phyloP scores from a whole-genome alignment of 2,888 invertebrate genomes.

The Drosophila aldrichi region DNA sequence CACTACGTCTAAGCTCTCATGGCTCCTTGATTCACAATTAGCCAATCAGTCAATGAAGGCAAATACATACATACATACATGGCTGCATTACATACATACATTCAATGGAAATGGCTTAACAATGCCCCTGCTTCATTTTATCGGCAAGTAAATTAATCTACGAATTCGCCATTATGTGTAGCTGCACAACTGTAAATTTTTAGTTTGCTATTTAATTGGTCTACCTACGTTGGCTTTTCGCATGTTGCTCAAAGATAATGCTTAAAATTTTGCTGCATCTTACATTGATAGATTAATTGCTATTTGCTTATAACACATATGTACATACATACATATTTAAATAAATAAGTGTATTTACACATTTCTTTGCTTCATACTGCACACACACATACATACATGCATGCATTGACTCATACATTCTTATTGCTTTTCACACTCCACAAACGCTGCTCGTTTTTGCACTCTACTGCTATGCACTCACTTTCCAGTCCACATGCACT shows the following conservation, averaged over 20 bases:
- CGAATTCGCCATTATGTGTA: background rate
- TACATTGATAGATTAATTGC: constrained; percentile 5
- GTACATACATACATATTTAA: background rate
- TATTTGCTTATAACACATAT: background rate
- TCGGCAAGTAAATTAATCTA: background rate
- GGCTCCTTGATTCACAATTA: background rate
- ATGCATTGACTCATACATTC: background rate
- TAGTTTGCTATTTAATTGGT: background rate
- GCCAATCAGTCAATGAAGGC: background rate
- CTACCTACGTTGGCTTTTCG: background rate
- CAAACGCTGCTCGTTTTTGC: background rate
- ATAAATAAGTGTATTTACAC: background rate
- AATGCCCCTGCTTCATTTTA: background rate
- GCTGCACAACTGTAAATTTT: background rate
- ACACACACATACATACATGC: background rate
- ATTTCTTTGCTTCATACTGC: background rate
- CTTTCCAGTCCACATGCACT: background rate
- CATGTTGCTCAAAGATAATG: too few species aligned
- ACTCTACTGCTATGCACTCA: background rate
- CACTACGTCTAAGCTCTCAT: background rate
- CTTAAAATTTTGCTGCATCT: background rate
- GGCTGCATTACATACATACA: background rate
- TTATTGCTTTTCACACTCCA: background rate
- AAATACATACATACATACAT: background rate
- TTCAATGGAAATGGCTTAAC: background rate